Conservation (phyloP, 1,140 invertebrate genomes). For the Drosophila sp. region DNA sequence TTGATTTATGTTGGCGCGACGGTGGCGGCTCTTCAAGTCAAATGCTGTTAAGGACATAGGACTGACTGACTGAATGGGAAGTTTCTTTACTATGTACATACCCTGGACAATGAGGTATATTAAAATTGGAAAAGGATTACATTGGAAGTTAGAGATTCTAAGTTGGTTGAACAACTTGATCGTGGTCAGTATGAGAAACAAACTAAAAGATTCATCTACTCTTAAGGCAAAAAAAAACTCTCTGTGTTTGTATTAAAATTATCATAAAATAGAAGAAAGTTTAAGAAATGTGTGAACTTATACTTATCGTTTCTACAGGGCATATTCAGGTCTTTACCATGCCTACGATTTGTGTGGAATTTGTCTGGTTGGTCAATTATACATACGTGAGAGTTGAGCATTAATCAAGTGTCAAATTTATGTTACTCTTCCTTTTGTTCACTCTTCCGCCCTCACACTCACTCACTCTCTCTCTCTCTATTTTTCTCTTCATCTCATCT, state of each 20-base stretch:
- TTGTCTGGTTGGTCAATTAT: conserved; percentile 2
- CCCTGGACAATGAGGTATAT: background rate
- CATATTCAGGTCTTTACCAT: background rate
- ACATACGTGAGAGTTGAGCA: conserved; percentile 38
- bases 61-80: background rate
- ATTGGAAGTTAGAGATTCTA: too few species aligned
- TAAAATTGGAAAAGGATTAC: background rate
- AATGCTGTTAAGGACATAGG: conserved; percentile 42
- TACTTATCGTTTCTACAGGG: background rate
- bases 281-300: too few species aligned
- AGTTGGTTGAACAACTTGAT: too few species aligned
- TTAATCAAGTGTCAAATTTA: conserved; percentile 38
- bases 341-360: background rate
- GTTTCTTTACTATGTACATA: background rate
- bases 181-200: too few species aligned
- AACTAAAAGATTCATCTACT: too few species aligned
- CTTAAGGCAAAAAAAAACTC: too few species aligned
- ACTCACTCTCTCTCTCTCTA: conserved; percentile 7
- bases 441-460: conserved; percentile 8
- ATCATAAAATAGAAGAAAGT: too few species aligned
- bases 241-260: too few species aligned
- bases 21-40: conserved; percentile 59
- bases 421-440: conserved; percentile 8
- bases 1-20: conserved; percentile 78
- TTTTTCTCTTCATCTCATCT: conserved; percentile 18